Evolutionary conservation across 1,140 invertebrate species (phyloP).

Genomic region (Caenorhabditis inopinata): DNA sequence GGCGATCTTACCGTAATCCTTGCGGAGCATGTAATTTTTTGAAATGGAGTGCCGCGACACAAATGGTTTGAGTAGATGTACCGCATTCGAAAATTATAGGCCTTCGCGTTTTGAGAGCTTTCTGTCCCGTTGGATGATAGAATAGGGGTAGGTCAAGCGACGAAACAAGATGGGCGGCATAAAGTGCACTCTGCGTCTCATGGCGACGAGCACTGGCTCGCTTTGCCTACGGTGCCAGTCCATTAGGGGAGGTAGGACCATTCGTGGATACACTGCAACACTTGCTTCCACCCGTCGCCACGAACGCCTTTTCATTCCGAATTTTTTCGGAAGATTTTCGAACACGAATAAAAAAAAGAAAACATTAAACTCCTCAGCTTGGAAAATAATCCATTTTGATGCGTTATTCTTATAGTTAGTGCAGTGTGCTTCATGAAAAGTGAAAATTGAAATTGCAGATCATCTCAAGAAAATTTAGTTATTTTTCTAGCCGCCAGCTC

Average conservation of each 20-base stretch:
- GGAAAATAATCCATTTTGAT: no score
- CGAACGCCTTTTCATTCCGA: neutral
- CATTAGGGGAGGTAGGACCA: neutral
- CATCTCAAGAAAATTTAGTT: no score
- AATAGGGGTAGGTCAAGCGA: slow-evolving; percentile 18
- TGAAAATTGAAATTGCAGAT: no score
- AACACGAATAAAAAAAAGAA: no score
- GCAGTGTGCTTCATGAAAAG: no score
- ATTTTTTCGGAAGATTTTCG: neutral
- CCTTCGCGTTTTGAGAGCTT: slow-evolving; percentile 15
- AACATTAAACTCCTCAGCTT: no score
- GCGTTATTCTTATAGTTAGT: no score
- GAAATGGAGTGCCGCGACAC: neutral
- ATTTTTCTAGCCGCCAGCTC: no score
- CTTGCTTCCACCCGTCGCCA: neutral
- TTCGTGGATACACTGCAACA: slow-evolving; percentile 10
- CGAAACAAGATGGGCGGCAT: neutral
- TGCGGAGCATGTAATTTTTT: neutral
- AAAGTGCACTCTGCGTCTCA: slow-evolving; percentile 9
- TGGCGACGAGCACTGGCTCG: neutral
- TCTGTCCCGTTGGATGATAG: slow-evolving; percentile 25
- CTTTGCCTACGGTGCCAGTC: neutral
- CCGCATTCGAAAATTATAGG: slow-evolving; percentile 34
- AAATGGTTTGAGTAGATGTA: slow-evolving; percentile 4
- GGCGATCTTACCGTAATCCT: neutral